These are phyloP conservation scores for Microctenopoma lineatum DNA, from an alignment of 2,797 vertebrate species.

Conservation along the genomic window DNA sequence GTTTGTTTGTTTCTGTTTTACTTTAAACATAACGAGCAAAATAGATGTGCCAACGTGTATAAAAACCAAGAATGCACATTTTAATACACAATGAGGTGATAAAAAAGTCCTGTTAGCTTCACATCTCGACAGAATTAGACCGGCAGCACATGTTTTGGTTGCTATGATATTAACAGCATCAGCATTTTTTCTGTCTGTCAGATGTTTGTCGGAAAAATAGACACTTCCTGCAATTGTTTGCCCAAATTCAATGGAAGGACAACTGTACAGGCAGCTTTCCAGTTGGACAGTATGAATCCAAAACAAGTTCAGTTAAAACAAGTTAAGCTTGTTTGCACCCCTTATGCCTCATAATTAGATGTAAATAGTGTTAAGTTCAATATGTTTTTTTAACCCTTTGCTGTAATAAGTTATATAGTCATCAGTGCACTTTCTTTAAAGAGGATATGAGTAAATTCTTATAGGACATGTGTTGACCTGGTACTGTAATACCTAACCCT, in stretches of 20 bases:
- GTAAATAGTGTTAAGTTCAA: background rate
- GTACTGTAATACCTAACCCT: constrained; percentile 25
- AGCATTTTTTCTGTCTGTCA: constrained; percentile 1
- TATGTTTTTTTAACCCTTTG: background rate
- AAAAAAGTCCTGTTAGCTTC: background rate
- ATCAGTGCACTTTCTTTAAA: constrained; percentile 1
- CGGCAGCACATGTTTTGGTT: constrained; percentile 19
- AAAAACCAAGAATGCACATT: background rate
- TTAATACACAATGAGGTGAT: background rate
- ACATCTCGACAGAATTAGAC: constrained; percentile 9
- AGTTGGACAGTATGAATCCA: constrained; percentile 5
- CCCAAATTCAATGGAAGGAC: constrained; percentile 37
- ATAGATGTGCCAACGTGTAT: background rate
- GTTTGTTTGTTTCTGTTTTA: constrained; percentile 9
- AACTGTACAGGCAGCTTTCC: constrained; percentile 21
- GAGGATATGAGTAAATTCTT: constrained; percentile 6
- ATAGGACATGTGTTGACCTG: constrained; percentile 18
- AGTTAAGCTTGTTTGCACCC: constrained; percentile 3
- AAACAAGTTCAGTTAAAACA: constrained; percentile 1
- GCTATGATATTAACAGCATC: constrained; percentile 11
- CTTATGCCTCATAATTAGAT: background rate
- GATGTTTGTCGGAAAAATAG: constrained; percentile 14
- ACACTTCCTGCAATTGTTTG: constrained; percentile 59
- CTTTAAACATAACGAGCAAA: background rate
- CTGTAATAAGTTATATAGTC: background rate